phyloP scores from a whole-genome alignment of 2,888 invertebrate genomes.

The Xanthorhoe spadicearia region DNA sequence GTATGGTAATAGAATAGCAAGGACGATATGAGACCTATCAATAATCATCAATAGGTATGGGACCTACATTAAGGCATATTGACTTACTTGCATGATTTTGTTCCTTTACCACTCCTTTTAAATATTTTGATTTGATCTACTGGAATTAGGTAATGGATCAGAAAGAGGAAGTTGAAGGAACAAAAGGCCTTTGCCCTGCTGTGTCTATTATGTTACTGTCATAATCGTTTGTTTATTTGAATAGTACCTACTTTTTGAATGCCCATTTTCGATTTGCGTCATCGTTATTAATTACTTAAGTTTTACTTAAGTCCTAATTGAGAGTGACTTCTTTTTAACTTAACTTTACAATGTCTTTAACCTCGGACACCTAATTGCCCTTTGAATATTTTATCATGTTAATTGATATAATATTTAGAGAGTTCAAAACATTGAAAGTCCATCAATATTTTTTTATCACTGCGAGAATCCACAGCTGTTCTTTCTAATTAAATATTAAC shows the following conservation, averaged over 20 bases:
- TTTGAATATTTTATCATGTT: conserved; percentile 37
- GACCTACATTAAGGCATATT: no score
- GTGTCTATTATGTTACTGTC: no score
- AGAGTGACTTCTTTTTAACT: conserved; percentile 11
- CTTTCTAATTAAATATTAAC: neutral
- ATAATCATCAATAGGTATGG: no score
- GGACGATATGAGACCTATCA: no score
- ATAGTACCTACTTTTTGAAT: neutral
- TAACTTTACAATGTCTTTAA: conserved; percentile 27
- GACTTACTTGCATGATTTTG: no score
- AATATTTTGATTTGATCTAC: no score
- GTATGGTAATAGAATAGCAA: no score
- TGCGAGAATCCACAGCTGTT: neutral
- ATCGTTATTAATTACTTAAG: conserved; percentile 33
- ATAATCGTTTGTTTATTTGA: neutral
- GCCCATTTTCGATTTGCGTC: conserved; percentile 21
- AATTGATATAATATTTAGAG: conserved; percentile 4
- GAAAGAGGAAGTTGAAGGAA: no score
- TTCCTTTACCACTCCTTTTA: no score
- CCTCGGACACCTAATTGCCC: conserved; percentile 21
- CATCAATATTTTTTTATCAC: neutral
- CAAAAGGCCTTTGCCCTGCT: no score
- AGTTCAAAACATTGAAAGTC: neutral
- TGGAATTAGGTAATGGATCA: no score
- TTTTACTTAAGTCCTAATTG: conserved; percentile 19